phyloP scores from a whole-genome alignment of 1,140 invertebrate genomes.

The Drosophila nebulosa region DNA sequence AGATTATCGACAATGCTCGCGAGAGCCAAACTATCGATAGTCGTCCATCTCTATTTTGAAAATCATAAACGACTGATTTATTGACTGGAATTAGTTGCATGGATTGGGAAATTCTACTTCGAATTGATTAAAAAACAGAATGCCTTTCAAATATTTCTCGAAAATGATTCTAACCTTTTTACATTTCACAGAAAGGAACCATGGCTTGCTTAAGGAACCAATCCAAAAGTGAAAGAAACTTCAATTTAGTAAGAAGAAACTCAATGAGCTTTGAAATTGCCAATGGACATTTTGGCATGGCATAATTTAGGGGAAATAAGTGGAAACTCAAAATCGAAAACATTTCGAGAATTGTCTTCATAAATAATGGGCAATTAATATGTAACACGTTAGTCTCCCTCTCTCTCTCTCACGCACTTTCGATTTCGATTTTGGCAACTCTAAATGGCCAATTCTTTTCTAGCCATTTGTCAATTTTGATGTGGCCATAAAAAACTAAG shows the following conservation, averaged over 20 bases:
- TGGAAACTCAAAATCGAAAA: constrained; percentile 46
- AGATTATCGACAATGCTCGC: too few species aligned
- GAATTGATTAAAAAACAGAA: too few species aligned
- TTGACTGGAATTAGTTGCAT: too few species aligned
- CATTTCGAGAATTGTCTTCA: constrained; percentile 19
- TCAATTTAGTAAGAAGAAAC: not conserved
- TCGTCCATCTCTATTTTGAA: too few species aligned
- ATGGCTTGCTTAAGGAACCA: too few species aligned
- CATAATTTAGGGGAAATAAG: constrained; percentile 57
- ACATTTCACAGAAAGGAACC: too few species aligned
- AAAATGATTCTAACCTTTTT: too few species aligned
- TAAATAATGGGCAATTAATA: constrained; percentile 78
- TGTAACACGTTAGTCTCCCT: constrained; percentile 71
- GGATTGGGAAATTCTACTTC: too few species aligned
- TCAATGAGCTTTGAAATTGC: constrained; percentile 74
- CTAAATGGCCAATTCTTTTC: constrained; percentile 46
- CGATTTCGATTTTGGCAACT: constrained; percentile 45
- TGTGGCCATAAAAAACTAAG: constrained; percentile 70
- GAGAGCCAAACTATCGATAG: too few species aligned
- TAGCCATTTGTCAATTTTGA: constrained; percentile 73
- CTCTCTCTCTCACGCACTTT: too few species aligned
- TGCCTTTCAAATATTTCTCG: too few species aligned
- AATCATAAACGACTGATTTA: too few species aligned
- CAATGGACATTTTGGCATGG: not conserved
- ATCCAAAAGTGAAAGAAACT: not conserved